Evolutionary conservation across 2,113 vertebrate genomes (phyloP).

Genomic region (Fregetta grallaria): DNA sequence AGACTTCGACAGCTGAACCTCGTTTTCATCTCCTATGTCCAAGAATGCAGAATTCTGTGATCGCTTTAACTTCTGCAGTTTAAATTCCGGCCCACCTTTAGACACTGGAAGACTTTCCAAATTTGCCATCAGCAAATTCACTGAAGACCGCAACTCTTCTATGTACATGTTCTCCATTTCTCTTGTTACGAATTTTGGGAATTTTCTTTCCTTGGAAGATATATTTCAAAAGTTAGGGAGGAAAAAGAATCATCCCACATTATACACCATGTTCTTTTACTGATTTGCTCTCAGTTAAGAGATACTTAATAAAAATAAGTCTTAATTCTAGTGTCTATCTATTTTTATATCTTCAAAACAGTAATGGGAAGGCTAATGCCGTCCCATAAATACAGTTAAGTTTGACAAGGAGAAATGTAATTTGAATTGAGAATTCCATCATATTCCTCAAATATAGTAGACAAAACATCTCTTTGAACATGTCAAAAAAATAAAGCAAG

Average conservation of each 20-base stretch:
- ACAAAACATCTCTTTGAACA: not conserved
- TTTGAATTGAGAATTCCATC: not conserved
- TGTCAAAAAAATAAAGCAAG: not conserved
- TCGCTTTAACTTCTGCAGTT: constrained; percentile 91
- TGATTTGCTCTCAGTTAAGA: not conserved
- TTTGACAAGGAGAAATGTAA: not conserved
- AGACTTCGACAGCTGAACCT: constrained; percentile 89
- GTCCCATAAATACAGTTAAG: not conserved
- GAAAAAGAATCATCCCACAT: not conserved
- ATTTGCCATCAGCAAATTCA: constrained; percentile 96
- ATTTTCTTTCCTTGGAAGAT: constrained; percentile 84
- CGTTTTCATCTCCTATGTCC: constrained; percentile 93
- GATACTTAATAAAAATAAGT: not conserved
- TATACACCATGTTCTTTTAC: not conserved
- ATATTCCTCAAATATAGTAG: not conserved
- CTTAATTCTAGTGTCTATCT: not conserved
- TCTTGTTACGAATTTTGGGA: constrained; percentile 82
- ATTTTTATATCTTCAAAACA: not conserved
- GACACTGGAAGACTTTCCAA: constrained; percentile 97
- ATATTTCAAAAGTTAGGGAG: not conserved
- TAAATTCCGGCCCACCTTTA: constrained; percentile 92
- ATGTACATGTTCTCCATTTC: constrained; percentile 93
- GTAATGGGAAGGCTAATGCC: not conserved
- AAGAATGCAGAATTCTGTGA: constrained; percentile 92
- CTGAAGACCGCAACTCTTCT: constrained; percentile 90